Conservation (phyloP, 2,888 invertebrate genomes). For the Drosophila nr. fundita region DNA sequence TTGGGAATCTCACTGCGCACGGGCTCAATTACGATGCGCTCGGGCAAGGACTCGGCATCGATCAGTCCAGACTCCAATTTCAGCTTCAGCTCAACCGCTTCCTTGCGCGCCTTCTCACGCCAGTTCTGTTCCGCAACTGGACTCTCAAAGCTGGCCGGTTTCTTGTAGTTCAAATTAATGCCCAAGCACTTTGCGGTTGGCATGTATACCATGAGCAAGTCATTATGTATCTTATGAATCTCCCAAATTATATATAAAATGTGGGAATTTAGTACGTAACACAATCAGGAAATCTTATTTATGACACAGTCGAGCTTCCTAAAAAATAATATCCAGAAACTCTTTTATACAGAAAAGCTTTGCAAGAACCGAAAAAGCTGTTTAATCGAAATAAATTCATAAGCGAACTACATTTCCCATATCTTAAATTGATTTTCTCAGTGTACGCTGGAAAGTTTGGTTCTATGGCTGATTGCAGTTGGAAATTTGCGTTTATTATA, state of each 20-base stretch:
- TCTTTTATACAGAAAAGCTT: background rate
- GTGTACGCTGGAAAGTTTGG: background rate
- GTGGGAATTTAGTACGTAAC: background rate
- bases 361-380: background rate
- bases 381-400: background rate
- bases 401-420: background rate
- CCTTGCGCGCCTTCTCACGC: constrained; percentile 88
- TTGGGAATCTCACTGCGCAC: constrained; percentile 74
- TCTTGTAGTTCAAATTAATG: constrained; percentile 88
- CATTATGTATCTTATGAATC: constrained; percentile 72
- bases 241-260: constrained; percentile 5
- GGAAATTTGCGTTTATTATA: background rate
- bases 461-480: background rate
- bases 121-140: constrained; percentile 88
- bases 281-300: too few relatives aligned
- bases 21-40: constrained; percentile 88
- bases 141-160: constrained; percentile 87
- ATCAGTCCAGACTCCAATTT: constrained; percentile 88
- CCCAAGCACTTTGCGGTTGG: constrained; percentile 88
- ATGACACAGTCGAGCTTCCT: too few relatives aligned
- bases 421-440: background rate
- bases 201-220: constrained; percentile 88
- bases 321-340: too few relatives aligned
- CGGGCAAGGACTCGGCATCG: constrained; percentile 86
- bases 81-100: constrained; percentile 88